Conservation (phyloP, 2,797 vertebrate genomes). For the Triplophysa yarkandensis region DNA sequence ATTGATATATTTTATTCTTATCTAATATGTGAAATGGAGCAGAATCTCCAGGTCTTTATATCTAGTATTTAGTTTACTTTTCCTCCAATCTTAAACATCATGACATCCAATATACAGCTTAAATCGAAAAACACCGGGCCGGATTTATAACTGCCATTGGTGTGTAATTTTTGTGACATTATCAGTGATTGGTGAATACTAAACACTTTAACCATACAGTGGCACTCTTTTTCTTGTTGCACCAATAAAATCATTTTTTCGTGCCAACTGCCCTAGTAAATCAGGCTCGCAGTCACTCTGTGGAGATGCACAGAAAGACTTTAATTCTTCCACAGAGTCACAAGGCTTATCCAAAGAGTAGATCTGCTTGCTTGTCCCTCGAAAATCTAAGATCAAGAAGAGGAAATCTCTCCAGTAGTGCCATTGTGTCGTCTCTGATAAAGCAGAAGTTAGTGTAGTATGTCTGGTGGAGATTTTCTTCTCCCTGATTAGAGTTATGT, state of each 20-base stretch:
- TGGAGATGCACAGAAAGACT: slow-evolving; percentile 32
- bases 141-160: slow-evolving; percentile 28
- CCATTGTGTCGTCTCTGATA: slow-evolving; percentile 93
- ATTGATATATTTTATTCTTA: slow-evolving; percentile 75
- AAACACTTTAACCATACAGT: neutral
- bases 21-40: slow-evolving; percentile 58
- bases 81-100: slow-evolving; percentile 36
- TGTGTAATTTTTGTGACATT: slow-evolving; percentile 7
- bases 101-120: slow-evolving; percentile 17
- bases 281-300: slow-evolving; percentile 9
- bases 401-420: slow-evolving; percentile 86
- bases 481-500: slow-evolving; percentile 97
- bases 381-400: slow-evolving; percentile 79
- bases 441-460: slow-evolving; percentile 61
- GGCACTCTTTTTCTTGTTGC: slow-evolving; percentile 19
- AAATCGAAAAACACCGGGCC: slow-evolving; percentile 8
- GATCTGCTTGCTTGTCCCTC: slow-evolving; percentile 84
- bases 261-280: slow-evolving; percentile 41
- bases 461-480: slow-evolving; percentile 76
- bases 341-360: slow-evolving; percentile 70
- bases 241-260: neutral
- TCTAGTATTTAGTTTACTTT: slow-evolving; percentile 54
- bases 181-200: neutral
- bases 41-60: slow-evolving; percentile 56
- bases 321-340: slow-evolving; percentile 53